Conservation (phyloP, 1,140 invertebrate genomes). For the Sminthurinus signatus region DNA sequence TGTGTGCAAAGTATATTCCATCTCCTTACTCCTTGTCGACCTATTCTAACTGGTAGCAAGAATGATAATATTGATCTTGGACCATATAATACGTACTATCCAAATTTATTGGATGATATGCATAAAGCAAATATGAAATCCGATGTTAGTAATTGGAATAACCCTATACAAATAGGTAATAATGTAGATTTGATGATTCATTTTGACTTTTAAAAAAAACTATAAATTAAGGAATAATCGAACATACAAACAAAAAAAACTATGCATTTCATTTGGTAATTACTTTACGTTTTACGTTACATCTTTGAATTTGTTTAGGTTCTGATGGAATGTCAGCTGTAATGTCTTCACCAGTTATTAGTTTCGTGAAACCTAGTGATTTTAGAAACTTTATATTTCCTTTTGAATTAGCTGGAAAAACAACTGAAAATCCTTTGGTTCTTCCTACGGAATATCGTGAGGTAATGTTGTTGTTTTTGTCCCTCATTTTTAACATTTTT, state of each 20-base stretch:
- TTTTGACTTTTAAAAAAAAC: background rate
- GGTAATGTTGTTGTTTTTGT: too few relatives aligned
- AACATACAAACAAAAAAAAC: background rate
- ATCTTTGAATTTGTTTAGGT: background rate
- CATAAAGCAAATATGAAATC: background rate
- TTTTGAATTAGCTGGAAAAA: background rate
- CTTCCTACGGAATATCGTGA: background rate
- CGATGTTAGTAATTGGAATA: background rate
- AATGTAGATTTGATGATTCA: background rate
- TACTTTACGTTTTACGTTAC: background rate
- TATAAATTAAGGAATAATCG: background rate
- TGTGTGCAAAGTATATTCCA: background rate
- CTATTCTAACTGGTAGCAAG: background rate
- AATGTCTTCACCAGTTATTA: background rate
- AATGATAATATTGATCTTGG: background rate
- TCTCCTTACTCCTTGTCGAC: background rate
- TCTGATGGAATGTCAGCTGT: background rate
- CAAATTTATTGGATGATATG: background rate
- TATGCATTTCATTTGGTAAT: too few relatives aligned
- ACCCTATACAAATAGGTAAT: background rate
- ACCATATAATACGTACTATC: background rate
- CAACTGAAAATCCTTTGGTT: background rate
- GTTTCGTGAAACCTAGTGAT: background rate
- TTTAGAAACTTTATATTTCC: background rate
- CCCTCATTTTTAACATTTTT: too few relatives aligned